Conservation (phyloP, 2,888 invertebrate genomes). For the Sinopyrophorus schimmeli region DNA sequence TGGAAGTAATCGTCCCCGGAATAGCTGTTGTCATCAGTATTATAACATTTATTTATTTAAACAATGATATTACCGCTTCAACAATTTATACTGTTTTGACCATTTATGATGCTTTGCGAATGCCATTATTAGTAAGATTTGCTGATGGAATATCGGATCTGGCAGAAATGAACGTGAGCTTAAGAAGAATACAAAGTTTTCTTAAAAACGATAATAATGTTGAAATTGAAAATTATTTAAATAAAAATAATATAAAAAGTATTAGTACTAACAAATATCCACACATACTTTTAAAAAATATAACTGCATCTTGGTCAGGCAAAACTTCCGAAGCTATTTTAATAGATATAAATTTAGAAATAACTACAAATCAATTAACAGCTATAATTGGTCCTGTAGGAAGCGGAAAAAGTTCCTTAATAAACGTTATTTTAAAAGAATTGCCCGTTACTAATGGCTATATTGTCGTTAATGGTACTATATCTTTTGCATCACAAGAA, state of each 20-base stretch:
- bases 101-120: conserved; percentile 85
- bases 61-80: conserved; percentile 76
- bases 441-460: conserved; percentile 64
- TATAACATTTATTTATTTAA: conserved; percentile 72
- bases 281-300: conserved; percentile 63
- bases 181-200: conserved; percentile 68
- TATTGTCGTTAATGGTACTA: conserved; percentile 62
- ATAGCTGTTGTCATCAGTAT: conserved; percentile 85
- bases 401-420: conserved; percentile 68
- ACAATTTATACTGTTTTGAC: conserved; percentile 87
- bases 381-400: conserved; percentile 69
- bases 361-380: conserved; percentile 47
- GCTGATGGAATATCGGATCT: conserved; percentile 82
- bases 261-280: conserved; percentile 23
- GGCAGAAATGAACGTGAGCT: conserved; percentile 78
- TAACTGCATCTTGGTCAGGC: conserved; percentile 9
- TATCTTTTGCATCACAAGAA: conserved; percentile 67
- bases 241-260: neutral
- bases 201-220: conserved; percentile 55
- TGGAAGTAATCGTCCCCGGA: conserved; percentile 86
- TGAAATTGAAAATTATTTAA: too few species aligned
- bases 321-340: conserved; percentile 35
- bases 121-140: conserved; percentile 91
- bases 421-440: conserved; percentile 72
- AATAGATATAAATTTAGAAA: conserved; percentile 38